A percentile compares a stretch with the other conserved stretches of the same genome.
Evolutionary conservation across 2,888 invertebrate species (phyloP).

Genomic region (Arenicola marina): DNA sequence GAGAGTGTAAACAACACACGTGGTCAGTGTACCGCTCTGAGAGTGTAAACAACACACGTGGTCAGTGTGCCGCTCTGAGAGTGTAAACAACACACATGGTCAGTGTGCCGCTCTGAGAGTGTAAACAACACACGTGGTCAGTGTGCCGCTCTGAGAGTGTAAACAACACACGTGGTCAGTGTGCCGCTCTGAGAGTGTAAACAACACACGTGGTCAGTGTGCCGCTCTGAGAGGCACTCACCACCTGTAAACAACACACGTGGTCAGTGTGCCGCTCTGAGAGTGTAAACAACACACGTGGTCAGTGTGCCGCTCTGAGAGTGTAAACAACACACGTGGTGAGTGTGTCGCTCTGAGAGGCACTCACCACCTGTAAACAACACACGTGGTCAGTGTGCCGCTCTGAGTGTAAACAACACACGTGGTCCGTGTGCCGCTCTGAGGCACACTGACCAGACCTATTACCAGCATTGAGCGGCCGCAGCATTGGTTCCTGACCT

Average conservation of each 20-base stretch:
- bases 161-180: constrained; percentile 59
- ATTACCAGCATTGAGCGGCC: constrained; percentile 31
- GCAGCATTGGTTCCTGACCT: constrained; percentile 41
- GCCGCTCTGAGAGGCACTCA: constrained; percentile 58
- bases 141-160: constrained; percentile 58
- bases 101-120: constrained; percentile 58
- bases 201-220: constrained; percentile 59
- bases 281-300: constrained; percentile 61
- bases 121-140: constrained; percentile 60
- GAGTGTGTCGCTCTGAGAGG: constrained; percentile 56
- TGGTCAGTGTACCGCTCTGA: constrained; percentile 55
- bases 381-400: constrained; percentile 58
- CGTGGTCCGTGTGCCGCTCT: constrained; percentile 55
- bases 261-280: constrained; percentile 55
- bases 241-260: constrained; percentile 62
- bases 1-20: constrained; percentile 61
- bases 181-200: constrained; percentile 59
- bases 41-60: constrained; percentile 61
- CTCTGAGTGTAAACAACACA: constrained; percentile 61
- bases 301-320: constrained; percentile 57
- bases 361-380: constrained; percentile 60
- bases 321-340: constrained; percentile 60
- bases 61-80: constrained; percentile 57
- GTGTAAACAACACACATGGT: constrained; percentile 60
- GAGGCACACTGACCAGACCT: constrained; percentile 53